phyloP scores from a whole-genome alignment of 1,140 invertebrate genomes.

The Drosophila trapezifrons region DNA sequence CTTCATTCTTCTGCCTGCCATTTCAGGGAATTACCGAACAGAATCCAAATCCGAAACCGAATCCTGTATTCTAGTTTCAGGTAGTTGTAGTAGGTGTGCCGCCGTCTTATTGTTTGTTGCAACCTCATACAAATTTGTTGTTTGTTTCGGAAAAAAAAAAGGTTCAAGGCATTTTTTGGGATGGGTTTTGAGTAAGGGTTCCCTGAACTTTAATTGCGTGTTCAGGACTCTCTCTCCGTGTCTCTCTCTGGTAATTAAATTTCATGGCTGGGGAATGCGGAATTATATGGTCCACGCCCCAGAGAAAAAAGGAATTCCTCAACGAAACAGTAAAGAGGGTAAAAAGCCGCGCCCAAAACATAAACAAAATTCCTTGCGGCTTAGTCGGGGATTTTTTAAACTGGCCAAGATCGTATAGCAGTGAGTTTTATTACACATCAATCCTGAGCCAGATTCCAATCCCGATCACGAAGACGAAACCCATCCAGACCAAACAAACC shows the following conservation, averaged over 20 bases:
- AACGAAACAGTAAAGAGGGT: background rate
- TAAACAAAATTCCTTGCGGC: slow-evolving; percentile 50
- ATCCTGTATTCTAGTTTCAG: slow-evolving; percentile 48
- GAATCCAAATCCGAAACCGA: slow-evolving; percentile 3
- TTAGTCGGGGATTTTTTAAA: slow-evolving; percentile 9
- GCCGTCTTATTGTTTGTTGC: slow-evolving; percentile 35
- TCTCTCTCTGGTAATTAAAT: slow-evolving; percentile 61
- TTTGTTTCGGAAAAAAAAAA: slow-evolving; percentile 16
- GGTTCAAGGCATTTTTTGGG: slow-evolving; percentile 55
- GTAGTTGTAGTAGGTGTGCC: slow-evolving; percentile 55
- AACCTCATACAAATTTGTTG: slow-evolving; percentile 43
- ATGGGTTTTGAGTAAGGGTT: slow-evolving; percentile 26
- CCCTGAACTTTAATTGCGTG: slow-evolving; percentile 68
- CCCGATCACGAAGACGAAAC: background rate
- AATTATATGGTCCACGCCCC: slow-evolving; percentile 56
- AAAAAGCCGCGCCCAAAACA: slow-evolving; percentile 32
- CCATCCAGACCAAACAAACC: slow-evolving; percentile 33
- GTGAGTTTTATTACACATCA: slow-evolving; percentile 18
- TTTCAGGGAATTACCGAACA: slow-evolving; percentile 64
- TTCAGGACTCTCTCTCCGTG: slow-evolving; percentile 52
- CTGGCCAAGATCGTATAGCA: slow-evolving; percentile 28
- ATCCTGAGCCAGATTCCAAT: background rate
- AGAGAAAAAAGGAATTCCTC: slow-evolving; percentile 16
- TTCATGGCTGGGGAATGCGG: slow-evolving; percentile 46
- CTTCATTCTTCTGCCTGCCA: slow-evolving; percentile 11